Base-by-base conservation (phyloP, 2,113 vertebrate genomes). In the Indicator maculatus region DNA sequence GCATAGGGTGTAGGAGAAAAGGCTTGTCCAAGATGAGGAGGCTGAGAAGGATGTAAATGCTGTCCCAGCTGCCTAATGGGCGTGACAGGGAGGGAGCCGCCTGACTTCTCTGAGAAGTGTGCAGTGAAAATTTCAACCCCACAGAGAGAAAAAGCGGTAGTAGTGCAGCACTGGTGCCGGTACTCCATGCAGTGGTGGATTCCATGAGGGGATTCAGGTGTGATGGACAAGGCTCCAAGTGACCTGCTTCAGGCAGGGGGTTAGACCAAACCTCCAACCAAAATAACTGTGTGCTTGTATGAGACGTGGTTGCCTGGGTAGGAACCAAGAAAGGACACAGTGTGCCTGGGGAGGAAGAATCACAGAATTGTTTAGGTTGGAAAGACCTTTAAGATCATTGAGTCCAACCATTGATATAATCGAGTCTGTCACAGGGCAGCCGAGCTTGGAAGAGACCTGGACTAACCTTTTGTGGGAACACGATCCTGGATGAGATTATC, bases 131-230 rank as follows among this genome's bases (percentile, higher is more conserved):
- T 64, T n/a, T 69, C 33, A 75, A 31, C 5, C 21, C 53, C 8
- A 0, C 1, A 9, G 58, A 38, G 16, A 71, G 16, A 60, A 75
- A 20, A 79, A 24, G 21, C 5, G 33, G 63, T 6, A 65, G 50
- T 12, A 44, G 36, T 9, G 53, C 27, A 61, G 63, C 41, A 17
- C 44, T 3, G 5, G 45, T 15, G 16, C 36, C 36, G 31, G 56
- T 33, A 47, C n/a, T 18, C 53, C 28, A 4, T 0, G 0, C 2
- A 0, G 59, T 0, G 3, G 28, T n/a, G 47, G 12, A 19, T 41
- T 75, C 55, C 7, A 2, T 38, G 39, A 56, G 53, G 21, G 9
- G 64, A 28, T 31, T 84, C 27, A 21, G 9, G 20, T 17, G 16
- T 44, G 39, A 72, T 5, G 55, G 33, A 18, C 30, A 30, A 63